phyloP scores from a whole-genome alignment of 1,140 invertebrate species.

The Diprion similis region DNA sequence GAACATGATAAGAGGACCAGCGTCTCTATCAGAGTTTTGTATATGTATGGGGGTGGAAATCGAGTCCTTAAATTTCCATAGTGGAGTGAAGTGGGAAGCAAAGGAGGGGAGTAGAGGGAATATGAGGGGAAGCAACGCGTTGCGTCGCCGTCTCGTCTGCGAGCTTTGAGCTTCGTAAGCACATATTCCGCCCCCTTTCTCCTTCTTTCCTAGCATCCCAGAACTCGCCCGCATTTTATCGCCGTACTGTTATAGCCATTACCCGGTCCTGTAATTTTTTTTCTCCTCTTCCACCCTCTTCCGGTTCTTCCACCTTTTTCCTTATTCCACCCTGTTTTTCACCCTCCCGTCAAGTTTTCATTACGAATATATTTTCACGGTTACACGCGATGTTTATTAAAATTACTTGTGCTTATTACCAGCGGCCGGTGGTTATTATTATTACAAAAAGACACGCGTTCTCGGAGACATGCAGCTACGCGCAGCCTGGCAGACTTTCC shows the following conservation, averaged over 20 bases:
- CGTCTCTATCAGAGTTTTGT: too few species aligned
- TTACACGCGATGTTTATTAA: constrained; percentile 26
- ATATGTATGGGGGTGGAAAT: constrained; percentile 29
- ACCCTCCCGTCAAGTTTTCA: constrained; percentile 26
- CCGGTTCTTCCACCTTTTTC: constrained; percentile 3
- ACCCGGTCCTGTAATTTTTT: too few species aligned
- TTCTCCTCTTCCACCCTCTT: too few species aligned
- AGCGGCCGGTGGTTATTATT: constrained; percentile 10
- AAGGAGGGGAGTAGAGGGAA: too few species aligned
- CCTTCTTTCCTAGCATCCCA: constrained; percentile 19
- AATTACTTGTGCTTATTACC: constrained; percentile 2
- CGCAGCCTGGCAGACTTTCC: too few species aligned
- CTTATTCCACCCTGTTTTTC: background rate
- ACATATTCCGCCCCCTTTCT: constrained; percentile 33
- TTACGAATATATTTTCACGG: constrained; percentile 24
- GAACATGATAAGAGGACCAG: background rate
- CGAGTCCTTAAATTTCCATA: constrained; percentile 48
- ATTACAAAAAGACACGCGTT: background rate
- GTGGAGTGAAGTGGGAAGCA: constrained; percentile 25
- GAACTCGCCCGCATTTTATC: background rate
- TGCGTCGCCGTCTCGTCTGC: constrained; percentile 25
- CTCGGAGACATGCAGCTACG: too few species aligned
- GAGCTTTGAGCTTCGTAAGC: constrained; percentile 44
- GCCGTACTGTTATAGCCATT: background rate
- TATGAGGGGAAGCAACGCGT: too few species aligned